These are phyloP conservation scores for Pterostichus niger DNA, from an alignment of 2,888 invertebrate species.

Conservation along the genomic window DNA sequence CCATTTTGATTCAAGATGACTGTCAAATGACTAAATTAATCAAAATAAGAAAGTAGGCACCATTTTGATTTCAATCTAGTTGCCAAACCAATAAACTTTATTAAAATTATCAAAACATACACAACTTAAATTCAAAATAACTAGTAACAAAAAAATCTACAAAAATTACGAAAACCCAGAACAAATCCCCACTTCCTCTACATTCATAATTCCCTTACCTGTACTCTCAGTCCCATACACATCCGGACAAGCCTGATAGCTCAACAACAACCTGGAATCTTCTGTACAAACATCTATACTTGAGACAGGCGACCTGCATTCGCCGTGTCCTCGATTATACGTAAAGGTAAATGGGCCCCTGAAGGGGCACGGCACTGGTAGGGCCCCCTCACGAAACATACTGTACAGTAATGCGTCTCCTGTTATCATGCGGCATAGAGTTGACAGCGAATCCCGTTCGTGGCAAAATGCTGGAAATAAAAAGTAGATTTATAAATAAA, in stretches of 20 bases:
- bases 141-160: conserved; percentile 53
- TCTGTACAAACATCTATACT: conserved; percentile 97
- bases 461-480: conserved; percentile 86
- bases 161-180: not conserved
- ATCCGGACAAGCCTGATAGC: conserved; percentile 96
- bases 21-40: too few relatives aligned
- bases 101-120: too few relatives aligned
- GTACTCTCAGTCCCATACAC: conserved; percentile 94
- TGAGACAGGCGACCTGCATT: conserved; percentile 93
- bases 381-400: conserved; percentile 93
- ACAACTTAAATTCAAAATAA: too few relatives aligned
- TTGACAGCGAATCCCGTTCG: conserved; percentile 86
- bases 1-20: too few relatives aligned
- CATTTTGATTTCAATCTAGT: too few relatives aligned
- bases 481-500: too few relatives aligned
- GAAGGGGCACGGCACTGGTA: conserved; percentile 93
- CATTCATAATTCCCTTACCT: too few relatives aligned
- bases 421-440: conserved; percentile 91
- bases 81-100: too few relatives aligned
- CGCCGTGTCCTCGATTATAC: conserved; percentile 94
- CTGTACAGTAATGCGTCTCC: conserved; percentile 94
- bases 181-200: too few relatives aligned
- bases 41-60: too few relatives aligned
- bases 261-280: conserved; percentile 92
- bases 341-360: conserved; percentile 94